Conservation (phyloP, 2,888 invertebrate species). For the Acrocyrtus sp. region DNA sequence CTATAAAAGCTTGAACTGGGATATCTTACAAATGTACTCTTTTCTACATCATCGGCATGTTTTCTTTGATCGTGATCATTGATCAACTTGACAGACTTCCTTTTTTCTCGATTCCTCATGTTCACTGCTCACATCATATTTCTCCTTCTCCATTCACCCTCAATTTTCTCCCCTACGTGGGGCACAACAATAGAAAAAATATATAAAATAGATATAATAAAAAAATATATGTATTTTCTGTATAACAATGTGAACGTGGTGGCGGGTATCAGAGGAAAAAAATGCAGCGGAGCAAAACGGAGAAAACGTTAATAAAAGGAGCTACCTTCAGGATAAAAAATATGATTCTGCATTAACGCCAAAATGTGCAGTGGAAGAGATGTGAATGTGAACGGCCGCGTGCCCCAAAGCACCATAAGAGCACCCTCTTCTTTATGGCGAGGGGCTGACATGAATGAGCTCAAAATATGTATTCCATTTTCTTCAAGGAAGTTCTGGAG, state of each 20-base stretch:
- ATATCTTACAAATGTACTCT: conserved; percentile 14
- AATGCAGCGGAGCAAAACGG: neutral
- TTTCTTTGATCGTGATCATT: conserved; percentile 57
- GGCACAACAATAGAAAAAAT: conserved; percentile 7
- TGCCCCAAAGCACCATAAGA: too few relatives aligned
- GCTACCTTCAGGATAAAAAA: conserved; percentile 46
- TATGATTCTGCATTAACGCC: conserved; percentile 5
- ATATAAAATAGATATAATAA: neutral
- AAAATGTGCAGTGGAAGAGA: too few relatives aligned
- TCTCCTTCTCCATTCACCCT: conserved; percentile 43
- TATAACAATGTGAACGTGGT: neutral
- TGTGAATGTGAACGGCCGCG: neutral
- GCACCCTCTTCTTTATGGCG: neutral
- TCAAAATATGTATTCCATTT: neutral
- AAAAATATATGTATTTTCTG: neutral
- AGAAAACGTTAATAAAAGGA: conserved; percentile 48
- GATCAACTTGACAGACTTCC: conserved; percentile 58
- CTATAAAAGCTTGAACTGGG: neutral
- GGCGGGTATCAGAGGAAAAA: too few relatives aligned
- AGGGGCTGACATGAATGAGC: neutral
- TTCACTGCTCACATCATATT: conserved; percentile 38
- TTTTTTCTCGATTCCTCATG: conserved; percentile 43
- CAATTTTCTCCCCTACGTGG: conserved; percentile 30
- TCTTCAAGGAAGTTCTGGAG: neutral
- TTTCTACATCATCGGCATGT: conserved; percentile 40